These are phyloP conservation scores for Drosophila kanekoi DNA, from an alignment of 2,888 invertebrate species.

Conservation along the genomic window DNA sequence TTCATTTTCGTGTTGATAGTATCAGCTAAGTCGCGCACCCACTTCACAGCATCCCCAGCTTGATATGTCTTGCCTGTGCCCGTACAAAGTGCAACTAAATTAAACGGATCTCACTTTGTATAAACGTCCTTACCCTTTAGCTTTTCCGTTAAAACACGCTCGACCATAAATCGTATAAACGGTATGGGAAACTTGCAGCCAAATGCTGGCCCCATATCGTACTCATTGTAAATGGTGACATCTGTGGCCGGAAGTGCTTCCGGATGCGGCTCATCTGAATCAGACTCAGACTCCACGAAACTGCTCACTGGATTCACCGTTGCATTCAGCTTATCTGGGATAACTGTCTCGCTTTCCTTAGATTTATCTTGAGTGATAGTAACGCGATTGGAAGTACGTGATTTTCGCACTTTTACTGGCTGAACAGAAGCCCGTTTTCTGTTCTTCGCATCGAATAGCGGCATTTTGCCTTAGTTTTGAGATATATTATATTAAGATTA, in stretches of 20 bases:
- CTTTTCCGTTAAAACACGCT: slow-evolving; percentile 12
- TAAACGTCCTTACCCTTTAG: slow-evolving; percentile 29
- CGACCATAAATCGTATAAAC: slow-evolving; percentile 48
- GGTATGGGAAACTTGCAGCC: slow-evolving; percentile 61
- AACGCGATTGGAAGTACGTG: neutral
- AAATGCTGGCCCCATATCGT: slow-evolving; percentile 65
- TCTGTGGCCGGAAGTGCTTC: slow-evolving; percentile 48
- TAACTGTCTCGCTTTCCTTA: neutral
- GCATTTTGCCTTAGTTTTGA: slow-evolving; percentile 22
- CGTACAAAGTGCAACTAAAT: neutral
- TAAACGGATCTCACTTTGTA: neutral
- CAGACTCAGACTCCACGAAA: slow-evolving; percentile 14
- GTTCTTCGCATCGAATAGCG: slow-evolving; percentile 8
- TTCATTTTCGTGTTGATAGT: slow-evolving; percentile 42
- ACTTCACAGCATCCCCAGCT: slow-evolving; percentile 47
- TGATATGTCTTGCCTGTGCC: slow-evolving; percentile 44
- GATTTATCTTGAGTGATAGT: neutral
- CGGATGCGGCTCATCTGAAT: slow-evolving; percentile 18
- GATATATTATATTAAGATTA: neutral
- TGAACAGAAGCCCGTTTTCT: neutral
- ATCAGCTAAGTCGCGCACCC: slow-evolving; percentile 65
- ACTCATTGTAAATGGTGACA: slow-evolving; percentile 61
- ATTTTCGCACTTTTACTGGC: neutral
- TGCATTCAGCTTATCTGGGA: neutral
- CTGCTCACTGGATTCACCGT: neutral